Conservation (phyloP, 2,888 invertebrate genomes). For the Ophion slaviceki region DNA sequence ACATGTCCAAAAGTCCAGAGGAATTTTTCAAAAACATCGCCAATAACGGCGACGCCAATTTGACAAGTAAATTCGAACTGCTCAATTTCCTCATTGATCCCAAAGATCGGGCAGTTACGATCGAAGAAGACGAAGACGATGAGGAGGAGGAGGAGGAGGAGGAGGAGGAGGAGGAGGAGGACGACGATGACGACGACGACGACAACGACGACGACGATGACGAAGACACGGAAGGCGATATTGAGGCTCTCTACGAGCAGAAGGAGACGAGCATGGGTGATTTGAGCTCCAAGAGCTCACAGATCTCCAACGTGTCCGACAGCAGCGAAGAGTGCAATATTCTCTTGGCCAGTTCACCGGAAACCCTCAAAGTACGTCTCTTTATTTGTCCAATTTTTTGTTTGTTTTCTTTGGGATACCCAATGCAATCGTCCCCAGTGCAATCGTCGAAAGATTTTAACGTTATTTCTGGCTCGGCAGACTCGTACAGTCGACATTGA, state of each 20-base stretch:
- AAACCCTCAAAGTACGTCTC: slow-evolving; percentile 77
- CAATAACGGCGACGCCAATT: slow-evolving; percentile 85
- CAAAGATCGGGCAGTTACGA: slow-evolving; percentile 84
- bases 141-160: slow-evolving; percentile 72
- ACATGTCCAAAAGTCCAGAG: slow-evolving; percentile 76
- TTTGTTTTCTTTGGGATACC: neutral
- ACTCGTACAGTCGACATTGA: slow-evolving; percentile 90
- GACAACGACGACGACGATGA: slow-evolving; percentile 83
- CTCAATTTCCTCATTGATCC: slow-evolving; percentile 95
- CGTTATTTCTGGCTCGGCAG: slow-evolving; percentile 64
- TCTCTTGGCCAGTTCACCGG: slow-evolving; percentile 83
- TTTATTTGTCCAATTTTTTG: neutral
- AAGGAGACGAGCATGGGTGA: slow-evolving; percentile 84
- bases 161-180: slow-evolving; percentile 85
- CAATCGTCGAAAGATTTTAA: neutral
- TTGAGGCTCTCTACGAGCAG: slow-evolving; percentile 84
- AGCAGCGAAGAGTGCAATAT: slow-evolving; percentile 93
- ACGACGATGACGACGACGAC: slow-evolving; percentile 80
- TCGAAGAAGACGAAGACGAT: slow-evolving; percentile 83
- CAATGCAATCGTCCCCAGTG: too few species aligned
- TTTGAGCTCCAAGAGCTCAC: slow-evolving; percentile 89
- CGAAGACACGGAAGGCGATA: slow-evolving; percentile 86
- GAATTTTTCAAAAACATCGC: slow-evolving; percentile 85
- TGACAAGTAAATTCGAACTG: slow-evolving; percentile 92
- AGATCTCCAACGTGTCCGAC: slow-evolving; percentile 92